A percentile compares a stretch with the other conserved stretches of the same genome.
phyloP scores from a whole-genome alignment of 2,888 invertebrate genomes.

The Eurois occulta region DNA sequence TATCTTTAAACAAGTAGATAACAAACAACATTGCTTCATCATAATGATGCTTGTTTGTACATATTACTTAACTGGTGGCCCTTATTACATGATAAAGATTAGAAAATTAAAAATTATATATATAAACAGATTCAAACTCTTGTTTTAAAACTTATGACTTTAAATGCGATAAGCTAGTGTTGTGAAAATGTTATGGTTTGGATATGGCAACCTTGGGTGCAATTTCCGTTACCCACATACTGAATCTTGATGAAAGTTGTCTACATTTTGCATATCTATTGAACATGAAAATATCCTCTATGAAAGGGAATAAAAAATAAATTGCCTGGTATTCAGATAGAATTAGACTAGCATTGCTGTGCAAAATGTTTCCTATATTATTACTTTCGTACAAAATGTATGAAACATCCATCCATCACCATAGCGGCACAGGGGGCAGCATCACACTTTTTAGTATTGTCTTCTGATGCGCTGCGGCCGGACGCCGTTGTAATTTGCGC shows the following conservation, averaged over 20 bases:
- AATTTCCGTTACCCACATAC: neutral
- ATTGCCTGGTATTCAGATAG: too few species aligned
- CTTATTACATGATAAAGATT: constrained; percentile 1
- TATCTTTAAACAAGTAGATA: constrained; percentile 45
- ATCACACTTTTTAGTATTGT: neutral
- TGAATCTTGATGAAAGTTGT: neutral
- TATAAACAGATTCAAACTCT: neutral
- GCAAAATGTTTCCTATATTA: neutral
- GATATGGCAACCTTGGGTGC: neutral
- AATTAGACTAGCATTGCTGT: too few species aligned
- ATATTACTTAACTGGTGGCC: constrained; percentile 21
- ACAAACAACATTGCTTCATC: constrained; percentile 24
- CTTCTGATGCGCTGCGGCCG: neutral
- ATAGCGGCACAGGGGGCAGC: too few species aligned
- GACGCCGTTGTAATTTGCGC: neutral
- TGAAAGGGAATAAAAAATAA: neutral
- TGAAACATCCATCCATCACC: too few species aligned
- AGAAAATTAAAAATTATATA: neutral
- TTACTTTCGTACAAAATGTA: neutral
- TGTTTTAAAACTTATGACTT: neutral
- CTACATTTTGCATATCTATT: neutral
- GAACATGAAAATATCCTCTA: neutral
- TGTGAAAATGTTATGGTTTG: neutral
- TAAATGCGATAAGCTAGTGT: too few species aligned
- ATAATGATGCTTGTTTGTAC: neutral